These are phyloP conservation scores for Andinoacara biseriatus DNA, from an alignment of 2,113 vertebrate species.

Conservation along the genomic window DNA sequence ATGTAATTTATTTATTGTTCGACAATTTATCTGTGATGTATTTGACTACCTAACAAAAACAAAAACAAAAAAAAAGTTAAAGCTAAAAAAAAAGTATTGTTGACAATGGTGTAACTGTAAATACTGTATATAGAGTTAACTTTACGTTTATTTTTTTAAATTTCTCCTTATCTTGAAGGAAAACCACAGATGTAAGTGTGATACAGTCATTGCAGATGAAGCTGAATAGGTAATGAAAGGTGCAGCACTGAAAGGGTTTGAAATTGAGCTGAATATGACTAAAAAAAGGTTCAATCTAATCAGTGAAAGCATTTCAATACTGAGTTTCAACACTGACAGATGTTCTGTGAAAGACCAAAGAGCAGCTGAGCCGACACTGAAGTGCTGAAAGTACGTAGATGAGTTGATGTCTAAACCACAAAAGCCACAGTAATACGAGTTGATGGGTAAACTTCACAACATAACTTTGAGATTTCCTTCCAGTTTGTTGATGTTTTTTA, in stretches of 20 bases:
- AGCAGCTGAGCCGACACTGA: neutral
- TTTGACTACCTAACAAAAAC: neutral
- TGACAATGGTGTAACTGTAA: neutral
- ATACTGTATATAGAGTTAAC: neutral
- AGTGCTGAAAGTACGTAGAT: neutral
- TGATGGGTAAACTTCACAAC: neutral
- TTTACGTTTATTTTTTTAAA: neutral
- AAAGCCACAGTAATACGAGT: neutral
- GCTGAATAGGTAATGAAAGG: neutral
- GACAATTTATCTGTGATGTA: neutral
- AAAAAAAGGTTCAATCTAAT: neutral
- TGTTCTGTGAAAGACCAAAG: neutral
- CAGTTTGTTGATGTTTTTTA: neutral
- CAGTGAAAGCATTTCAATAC: neutral
- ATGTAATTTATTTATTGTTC: neutral
- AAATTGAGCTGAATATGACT: neutral
- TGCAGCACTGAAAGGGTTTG: neutral
- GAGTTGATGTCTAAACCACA: neutral
- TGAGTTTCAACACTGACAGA: neutral
- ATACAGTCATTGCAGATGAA: neutral
- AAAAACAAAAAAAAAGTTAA: neutral
- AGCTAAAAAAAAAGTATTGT: neutral
- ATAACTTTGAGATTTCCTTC: slow-evolving; percentile 7
- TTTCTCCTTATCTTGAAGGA: neutral
- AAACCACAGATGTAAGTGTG: neutral